Evolutionary conservation across 2,888 invertebrate species (phyloP).

Genomic region (Melipona bicolor): DNA sequence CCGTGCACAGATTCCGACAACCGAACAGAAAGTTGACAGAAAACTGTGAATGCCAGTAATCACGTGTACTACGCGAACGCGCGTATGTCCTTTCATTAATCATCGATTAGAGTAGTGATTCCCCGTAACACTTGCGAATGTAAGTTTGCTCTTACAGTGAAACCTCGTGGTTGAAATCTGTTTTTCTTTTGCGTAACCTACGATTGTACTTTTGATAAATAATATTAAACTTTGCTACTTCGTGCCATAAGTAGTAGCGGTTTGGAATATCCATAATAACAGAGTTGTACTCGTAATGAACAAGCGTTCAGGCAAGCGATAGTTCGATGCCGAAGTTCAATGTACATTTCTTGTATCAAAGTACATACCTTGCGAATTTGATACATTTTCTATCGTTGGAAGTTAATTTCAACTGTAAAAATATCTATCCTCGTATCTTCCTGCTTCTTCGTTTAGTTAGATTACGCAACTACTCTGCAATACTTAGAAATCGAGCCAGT

Average conservation of each 20-base stretch:
- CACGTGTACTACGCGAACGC: background rate
- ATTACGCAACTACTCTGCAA: background rate
- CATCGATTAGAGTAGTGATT: background rate
- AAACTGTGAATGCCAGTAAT: background rate
- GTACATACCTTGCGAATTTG: background rate
- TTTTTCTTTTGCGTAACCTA: background rate
- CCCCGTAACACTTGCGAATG: background rate
- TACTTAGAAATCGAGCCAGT: background rate
- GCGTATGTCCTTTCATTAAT: slow-evolving; percentile 8
- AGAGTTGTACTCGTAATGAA: slow-evolving; percentile 67
- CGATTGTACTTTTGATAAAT: background rate
- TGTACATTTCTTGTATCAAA: background rate
- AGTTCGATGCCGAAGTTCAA: background rate
- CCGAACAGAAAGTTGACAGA: slow-evolving; percentile 18
- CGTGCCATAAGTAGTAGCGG: slow-evolving; percentile 21
- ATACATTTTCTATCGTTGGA: background rate
- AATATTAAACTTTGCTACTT: slow-evolving; percentile 17
- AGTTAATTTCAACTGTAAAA: background rate
- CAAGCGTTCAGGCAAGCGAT: slow-evolving; percentile 44
- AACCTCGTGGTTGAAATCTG: background rate
- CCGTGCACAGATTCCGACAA: background rate
- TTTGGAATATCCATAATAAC: slow-evolving; percentile 18
- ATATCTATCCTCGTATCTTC: background rate
- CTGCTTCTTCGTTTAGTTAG: background rate
- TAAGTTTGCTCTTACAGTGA: background rate